phyloP scores from a whole-genome alignment of 2,797 vertebrate species.

The Chelon labrosus region DNA sequence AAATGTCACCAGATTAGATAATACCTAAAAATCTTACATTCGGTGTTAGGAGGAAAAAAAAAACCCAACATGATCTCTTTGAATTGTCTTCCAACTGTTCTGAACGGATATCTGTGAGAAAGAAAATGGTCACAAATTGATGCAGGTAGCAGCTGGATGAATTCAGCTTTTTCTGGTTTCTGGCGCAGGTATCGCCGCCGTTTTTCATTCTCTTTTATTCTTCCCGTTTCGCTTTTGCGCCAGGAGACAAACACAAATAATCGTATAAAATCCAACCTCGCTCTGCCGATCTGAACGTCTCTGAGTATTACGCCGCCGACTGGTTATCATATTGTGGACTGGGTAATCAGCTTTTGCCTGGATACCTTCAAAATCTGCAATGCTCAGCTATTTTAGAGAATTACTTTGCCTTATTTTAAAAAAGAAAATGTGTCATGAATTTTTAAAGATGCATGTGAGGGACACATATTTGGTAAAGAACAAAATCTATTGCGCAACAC shows the following conservation, averaged over 20 bases:
- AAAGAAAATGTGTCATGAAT: neutral
- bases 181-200: no score
- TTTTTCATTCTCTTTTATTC: neutral
- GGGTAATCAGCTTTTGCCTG: slow-evolving; percentile 3
- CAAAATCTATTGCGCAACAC: slow-evolving; percentile 13
- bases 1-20: slow-evolving; percentile 1
- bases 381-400: neutral
- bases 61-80: neutral
- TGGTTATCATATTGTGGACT: slow-evolving; percentile 18
- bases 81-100: neutral
- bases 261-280: slow-evolving; percentile 21
- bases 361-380: neutral
- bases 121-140: neutral
- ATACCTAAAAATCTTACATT: neutral
- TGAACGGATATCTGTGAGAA: neutral
- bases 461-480: slow-evolving; percentile 17
- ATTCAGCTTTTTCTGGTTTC: neutral
- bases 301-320: slow-evolving; percentile 1
- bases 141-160: neutral
- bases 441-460: neutral
- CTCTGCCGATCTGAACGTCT: slow-evolving; percentile 21
- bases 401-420: no score
- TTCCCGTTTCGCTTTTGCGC: neutral
- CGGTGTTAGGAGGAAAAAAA: neutral
- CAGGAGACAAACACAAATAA: slow-evolving; percentile 20